A percentile compares a stretch with the other conserved stretches of the same genome.
phyloP scores from a whole-genome alignment of 2,113 vertebrate genomes.

The Serinus canaria region DNA sequence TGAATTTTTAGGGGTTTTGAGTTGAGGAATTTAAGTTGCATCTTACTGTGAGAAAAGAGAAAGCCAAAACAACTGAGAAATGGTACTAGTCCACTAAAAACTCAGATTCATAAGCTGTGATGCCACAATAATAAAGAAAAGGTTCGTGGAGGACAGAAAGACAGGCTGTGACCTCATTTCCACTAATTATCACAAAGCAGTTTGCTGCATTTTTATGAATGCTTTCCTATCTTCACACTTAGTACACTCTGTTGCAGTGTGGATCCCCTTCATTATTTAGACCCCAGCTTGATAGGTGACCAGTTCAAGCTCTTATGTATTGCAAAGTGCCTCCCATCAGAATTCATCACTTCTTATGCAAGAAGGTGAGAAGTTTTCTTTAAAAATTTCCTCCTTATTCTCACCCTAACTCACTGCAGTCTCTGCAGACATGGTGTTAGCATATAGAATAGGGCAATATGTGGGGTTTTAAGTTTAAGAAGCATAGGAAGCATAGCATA shows the following conservation, averaged over 20 bases:
- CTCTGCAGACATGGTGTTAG: neutral
- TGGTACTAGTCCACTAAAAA: slow-evolving; percentile 26
- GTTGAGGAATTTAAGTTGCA: slow-evolving; percentile 25
- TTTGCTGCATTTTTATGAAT: slow-evolving; percentile 32
- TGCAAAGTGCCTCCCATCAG: neutral
- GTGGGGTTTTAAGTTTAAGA: neutral
- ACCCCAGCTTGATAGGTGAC: neutral
- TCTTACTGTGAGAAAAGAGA: slow-evolving; percentile 59
- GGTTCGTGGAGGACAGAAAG: neutral
- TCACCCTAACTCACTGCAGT: neutral
- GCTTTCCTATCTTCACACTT: neutral
- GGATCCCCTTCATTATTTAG: neutral
- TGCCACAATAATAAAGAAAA: slow-evolving; percentile 29
- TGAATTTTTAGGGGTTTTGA: slow-evolving; percentile 28
- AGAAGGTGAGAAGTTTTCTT: neutral
- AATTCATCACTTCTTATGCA: neutral
- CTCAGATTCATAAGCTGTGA: slow-evolving; percentile 5
- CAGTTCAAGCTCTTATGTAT: neutral
- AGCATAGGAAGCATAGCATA: neutral
- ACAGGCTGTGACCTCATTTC: slow-evolving; percentile 14
- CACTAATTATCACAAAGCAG: slow-evolving; percentile 16
- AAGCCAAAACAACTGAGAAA: slow-evolving; percentile 45
- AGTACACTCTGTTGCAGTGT: neutral
- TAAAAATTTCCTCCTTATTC: neutral
- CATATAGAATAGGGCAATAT: neutral